phyloP scores from a whole-genome alignment of 2,888 invertebrate species.

The Aspidiotus destructor region DNA sequence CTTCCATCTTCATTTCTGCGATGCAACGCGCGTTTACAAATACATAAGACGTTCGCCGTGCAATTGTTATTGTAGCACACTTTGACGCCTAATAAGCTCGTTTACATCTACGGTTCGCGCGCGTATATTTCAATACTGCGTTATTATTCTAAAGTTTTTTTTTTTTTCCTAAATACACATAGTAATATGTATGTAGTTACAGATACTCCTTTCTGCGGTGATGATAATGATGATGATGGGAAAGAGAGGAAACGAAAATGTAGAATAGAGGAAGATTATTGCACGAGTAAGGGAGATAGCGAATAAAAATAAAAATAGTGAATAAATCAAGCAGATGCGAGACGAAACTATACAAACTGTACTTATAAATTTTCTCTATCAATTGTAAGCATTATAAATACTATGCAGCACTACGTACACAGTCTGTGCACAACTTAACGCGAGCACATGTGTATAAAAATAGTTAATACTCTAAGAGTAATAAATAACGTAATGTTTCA shows the following conservation, averaged over 20 bases:
- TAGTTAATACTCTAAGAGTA: constrained; percentile 26
- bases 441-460: constrained; percentile 31
- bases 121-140: no score
- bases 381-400: constrained; percentile 33
- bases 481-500: constrained; percentile 32
- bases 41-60: no score
- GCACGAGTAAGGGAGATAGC: constrained; percentile 12
- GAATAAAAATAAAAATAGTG: constrained; percentile 27
- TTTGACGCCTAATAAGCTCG: no score
- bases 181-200: no score
- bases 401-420: not conserved
- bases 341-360: constrained; percentile 32
- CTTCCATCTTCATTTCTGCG: no score
- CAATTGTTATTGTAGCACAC: no score
- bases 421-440: constrained; percentile 31
- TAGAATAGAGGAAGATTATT: not conserved
- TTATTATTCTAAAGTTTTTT: no score
- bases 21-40: no score
- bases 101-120: no score
- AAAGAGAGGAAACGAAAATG: not conserved
- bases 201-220: no score
- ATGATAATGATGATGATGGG: no score
- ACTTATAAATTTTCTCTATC: constrained; percentile 33
- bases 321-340: constrained; percentile 33
- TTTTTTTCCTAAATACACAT: no score